phyloP scores from a whole-genome alignment of 2,797 vertebrate species.

The Xenops minutus region DNA sequence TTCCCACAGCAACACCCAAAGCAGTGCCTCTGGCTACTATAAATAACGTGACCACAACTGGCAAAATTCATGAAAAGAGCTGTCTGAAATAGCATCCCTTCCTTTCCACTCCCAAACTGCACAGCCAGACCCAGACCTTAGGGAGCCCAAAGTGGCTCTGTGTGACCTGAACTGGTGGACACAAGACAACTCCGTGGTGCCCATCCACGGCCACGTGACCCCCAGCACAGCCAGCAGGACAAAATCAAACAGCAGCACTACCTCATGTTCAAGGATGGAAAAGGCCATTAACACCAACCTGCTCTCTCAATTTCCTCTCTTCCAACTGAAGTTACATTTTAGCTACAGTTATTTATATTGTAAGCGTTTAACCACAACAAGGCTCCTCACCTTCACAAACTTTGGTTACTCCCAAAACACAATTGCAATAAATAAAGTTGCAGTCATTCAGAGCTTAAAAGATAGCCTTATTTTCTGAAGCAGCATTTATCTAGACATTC shows the following conservation, averaged over 20 bases:
- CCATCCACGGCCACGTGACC: not conserved
- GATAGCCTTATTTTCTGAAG: not conserved
- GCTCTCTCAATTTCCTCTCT: not conserved
- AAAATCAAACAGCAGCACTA: not conserved
- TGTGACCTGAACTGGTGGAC: not conserved
- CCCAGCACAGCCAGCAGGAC: not conserved
- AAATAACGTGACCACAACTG: not conserved
- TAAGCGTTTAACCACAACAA: constrained; percentile 36
- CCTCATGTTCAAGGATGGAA: not conserved
- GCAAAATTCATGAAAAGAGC: not conserved
- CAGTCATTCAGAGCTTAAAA: not conserved
- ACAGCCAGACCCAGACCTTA: not conserved
- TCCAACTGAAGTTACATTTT: not conserved
- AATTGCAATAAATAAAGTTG: not conserved
- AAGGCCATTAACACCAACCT: not conserved
- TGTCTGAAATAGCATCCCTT: not conserved
- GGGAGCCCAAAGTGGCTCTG: not conserved
- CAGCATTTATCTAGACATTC: not conserved
- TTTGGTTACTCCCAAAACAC: not conserved
- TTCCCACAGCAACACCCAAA: not conserved
- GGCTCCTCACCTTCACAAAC: not conserved
- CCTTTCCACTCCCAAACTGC: not conserved
- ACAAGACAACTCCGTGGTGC: not conserved
- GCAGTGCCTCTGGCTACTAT: not conserved
- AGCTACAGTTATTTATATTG: constrained; percentile 11